Conservation (phyloP, 2,113 vertebrate species). For the Cygnus atratus region DNA sequence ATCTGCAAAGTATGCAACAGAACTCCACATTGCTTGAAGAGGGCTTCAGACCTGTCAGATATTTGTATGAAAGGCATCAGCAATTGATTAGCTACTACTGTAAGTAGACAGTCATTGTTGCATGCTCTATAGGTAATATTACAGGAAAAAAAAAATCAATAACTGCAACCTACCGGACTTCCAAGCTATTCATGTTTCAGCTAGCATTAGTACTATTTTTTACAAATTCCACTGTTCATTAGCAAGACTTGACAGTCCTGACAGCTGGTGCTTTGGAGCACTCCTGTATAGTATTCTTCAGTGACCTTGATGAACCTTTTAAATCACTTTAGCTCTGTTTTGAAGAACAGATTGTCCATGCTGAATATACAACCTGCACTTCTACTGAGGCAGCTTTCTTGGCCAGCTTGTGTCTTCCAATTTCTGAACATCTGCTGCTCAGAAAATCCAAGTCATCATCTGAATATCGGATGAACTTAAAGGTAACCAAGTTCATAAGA, state of each 20-base stretch:
- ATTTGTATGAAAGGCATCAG: not conserved
- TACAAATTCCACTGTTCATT: constrained; percentile 23
- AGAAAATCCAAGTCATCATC: constrained; percentile 25
- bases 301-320: constrained; percentile 55
- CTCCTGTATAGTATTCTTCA: constrained; percentile 14
- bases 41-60: not conserved
- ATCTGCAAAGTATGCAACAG: not conserved
- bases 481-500: not conserved
- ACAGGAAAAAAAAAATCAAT: not conserved
- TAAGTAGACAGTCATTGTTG: not conserved
- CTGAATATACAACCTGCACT: constrained; percentile 51
- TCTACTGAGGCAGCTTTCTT: constrained; percentile 35
- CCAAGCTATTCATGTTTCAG: constrained; percentile 21
- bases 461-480: not conserved
- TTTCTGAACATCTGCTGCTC: constrained; percentile 46
- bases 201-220: constrained; percentile 37
- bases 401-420: constrained; percentile 6
- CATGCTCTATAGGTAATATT: not conserved
- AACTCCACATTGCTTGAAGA: not conserved
- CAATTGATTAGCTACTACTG: not conserved
- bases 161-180: not conserved
- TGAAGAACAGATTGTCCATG: constrained; percentile 54
- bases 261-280: constrained; percentile 50
- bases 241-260: constrained; percentile 39
- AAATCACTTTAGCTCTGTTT: constrained; percentile 57